Base-by-base conservation (phyloP, 1,140 invertebrate genomes). In the Neodiprion fabricii region DNA sequence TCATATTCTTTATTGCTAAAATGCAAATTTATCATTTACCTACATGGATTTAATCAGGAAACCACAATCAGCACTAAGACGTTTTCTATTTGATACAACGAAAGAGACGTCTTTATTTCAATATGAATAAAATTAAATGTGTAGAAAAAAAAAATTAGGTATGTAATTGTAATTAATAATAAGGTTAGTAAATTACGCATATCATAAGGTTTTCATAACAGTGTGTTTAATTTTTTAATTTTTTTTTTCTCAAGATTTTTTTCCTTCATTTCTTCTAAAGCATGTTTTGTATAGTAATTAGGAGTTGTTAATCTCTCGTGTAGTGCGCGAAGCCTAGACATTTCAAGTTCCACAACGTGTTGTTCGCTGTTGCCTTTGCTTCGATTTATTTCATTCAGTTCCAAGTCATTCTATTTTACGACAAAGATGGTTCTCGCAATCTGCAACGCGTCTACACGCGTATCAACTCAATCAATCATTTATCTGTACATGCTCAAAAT, bases 161-260 rank as follows among this genome's bases (percentile, higher is more conserved):
- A 79, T 73, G 77, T 76, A 78, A 78, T 74, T 77, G 72, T 67
- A 72, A 78, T 77, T 81, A 78, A 78, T 76, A 79, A 79, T 79
- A 77, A 77, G 75, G 74, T 77, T 79, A 77, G 76, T 77, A 69
- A 79, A 79, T 78, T 77, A 78, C 74, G 75, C 79, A 80, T 81
- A 79, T 77, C 77, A 75, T 80, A 73, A 67, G 74, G 48, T 40
- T 47, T 71, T 71, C n/a, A 47, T 71, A 71, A 71, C 70, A 48
- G 61, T 79, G 70, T 66, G n/a, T 67, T 70, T 72, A 40, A 53
- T 47, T 72, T 76, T 75, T 76, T 70, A 5, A 74, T 74, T 72
- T 73, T 73, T 74, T 61, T 70, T 76, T 69, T 40, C 8, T 21
- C 40, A 12, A 21, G 17, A 69, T 69, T 47, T 12, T 69, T 23